Conservation (phyloP, 1,140 invertebrate genomes). For the Hyles euphorbiae region DNA sequence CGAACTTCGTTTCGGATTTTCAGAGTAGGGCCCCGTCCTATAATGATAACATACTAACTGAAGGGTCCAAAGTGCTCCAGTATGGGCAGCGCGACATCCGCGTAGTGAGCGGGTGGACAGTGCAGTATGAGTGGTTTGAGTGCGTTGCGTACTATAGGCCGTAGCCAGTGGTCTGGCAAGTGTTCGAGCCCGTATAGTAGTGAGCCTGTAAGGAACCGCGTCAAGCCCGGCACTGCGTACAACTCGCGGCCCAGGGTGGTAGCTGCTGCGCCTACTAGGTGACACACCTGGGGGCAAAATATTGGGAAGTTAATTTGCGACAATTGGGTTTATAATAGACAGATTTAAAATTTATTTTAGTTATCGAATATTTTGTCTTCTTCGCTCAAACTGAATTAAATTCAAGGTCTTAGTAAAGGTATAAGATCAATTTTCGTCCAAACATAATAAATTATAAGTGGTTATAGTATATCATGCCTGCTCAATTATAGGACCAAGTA, state of each 20-base stretch:
- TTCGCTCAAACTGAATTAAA: too few species aligned
- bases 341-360: too few species aligned
- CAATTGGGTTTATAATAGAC: too few species aligned
- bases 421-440: too few species aligned
- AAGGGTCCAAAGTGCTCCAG: constrained; percentile 85
- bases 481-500: too few species aligned
- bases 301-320: too few species aligned
- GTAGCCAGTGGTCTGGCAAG: constrained; percentile 90
- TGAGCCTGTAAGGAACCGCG: constrained; percentile 78
- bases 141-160: constrained; percentile 89
- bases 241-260: constrained; percentile 88
- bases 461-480: too few species aligned
- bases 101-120: constrained; percentile 87
- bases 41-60: constrained; percentile 71
- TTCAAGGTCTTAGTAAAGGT: too few species aligned
- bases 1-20: too few species aligned
- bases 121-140: constrained; percentile 90
- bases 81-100: constrained; percentile 85
- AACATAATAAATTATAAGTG: too few species aligned
- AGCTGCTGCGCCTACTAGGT: constrained; percentile 78
- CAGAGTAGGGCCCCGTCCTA: too few species aligned
- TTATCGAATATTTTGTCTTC: too few species aligned
- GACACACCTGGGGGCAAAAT: constrained; percentile 40
- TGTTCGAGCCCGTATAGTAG: constrained; percentile 82
- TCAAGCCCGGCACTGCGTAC: constrained; percentile 82